Percentiles rank a stretch among this genome's conserved stretches.
phyloP scores from a whole-genome alignment of 2,888 invertebrate species.

The Norana najaformis region DNA sequence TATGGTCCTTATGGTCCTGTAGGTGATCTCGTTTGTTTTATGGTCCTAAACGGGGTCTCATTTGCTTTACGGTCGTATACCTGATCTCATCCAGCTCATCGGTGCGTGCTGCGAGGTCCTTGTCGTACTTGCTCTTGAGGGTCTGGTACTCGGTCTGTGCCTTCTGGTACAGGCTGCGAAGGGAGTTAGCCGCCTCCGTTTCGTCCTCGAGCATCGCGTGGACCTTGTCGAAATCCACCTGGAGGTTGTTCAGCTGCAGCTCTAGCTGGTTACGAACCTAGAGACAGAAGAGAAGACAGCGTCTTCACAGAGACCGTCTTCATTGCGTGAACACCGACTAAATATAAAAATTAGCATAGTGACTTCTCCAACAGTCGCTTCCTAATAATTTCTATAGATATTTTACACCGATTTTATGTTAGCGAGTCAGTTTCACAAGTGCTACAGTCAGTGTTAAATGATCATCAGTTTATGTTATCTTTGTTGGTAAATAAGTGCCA shows the following conservation, averaged over 20 bases:
- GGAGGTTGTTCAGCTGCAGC: constrained; percentile 56
- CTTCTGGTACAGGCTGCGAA: constrained; percentile 89
- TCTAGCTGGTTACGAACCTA: constrained; percentile 54
- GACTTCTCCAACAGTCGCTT: neutral
- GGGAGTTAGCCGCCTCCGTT: constrained; percentile 90
- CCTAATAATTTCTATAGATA: too few relatives aligned
- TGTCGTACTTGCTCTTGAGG: constrained; percentile 93
- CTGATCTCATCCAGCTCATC: constrained; percentile 79
- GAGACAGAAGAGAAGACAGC: neutral
- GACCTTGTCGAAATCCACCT: constrained; percentile 64
- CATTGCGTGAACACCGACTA: too few relatives aligned
- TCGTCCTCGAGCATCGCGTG: constrained; percentile 97
- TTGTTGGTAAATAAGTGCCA: too few relatives aligned
- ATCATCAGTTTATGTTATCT: too few relatives aligned
- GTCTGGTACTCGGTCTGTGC: constrained; percentile 88
- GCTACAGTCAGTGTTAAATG: too few relatives aligned
- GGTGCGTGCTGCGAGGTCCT: constrained; percentile 86
- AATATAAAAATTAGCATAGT: too few relatives aligned
- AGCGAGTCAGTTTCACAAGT: too few relatives aligned
- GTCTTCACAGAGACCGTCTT: neutral
- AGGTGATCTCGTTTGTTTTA: neutral
- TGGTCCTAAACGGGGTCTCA: constrained; percentile 65
- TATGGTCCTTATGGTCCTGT: too few relatives aligned
- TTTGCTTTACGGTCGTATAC: constrained; percentile 61
- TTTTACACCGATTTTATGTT: too few relatives aligned